Percentiles rank a stretch among this genome's conserved stretches.
Evolutionary conservation across 2,888 invertebrate genomes (phyloP).

Genomic region (Lagria hirta): DNA sequence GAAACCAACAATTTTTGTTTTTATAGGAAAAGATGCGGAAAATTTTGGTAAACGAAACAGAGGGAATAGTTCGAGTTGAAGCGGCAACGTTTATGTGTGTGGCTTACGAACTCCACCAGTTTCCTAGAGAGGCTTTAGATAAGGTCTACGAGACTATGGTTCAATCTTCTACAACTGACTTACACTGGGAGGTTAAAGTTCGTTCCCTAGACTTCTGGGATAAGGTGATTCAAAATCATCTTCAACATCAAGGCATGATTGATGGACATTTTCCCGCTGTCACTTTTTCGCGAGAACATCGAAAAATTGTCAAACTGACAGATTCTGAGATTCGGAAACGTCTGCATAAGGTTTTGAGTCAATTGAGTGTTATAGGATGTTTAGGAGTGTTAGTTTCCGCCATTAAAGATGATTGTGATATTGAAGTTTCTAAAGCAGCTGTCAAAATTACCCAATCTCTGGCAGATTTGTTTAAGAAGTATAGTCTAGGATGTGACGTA

Average conservation of each 20-base stretch:
- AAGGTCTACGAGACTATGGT: conserved; percentile 66
- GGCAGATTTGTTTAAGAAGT: conserved; percentile 58
- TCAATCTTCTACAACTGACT: conserved; percentile 67
- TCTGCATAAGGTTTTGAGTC: conserved; percentile 66
- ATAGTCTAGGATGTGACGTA: conserved; percentile 55
- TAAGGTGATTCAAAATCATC: conserved; percentile 63
- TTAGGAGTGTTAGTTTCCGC: conserved; percentile 69
- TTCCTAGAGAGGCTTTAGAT: conserved; percentile 56
- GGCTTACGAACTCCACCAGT: conserved; percentile 66
- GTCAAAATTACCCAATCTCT: conserved; percentile 59
- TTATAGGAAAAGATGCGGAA: conserved; percentile 57
- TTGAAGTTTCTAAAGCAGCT: conserved; percentile 68
- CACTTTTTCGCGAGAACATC: conserved; percentile 75
- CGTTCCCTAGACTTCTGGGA: conserved; percentile 74
- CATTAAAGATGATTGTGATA: conserved; percentile 69
- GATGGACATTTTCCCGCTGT: conserved; percentile 77
- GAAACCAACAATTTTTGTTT: conserved; percentile 10
- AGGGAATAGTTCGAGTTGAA: conserved; percentile 77
- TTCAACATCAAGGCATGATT: conserved; percentile 79
- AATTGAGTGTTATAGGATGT: conserved; percentile 69
- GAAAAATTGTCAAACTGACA: conserved; percentile 75
- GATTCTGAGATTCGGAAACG: conserved; percentile 66
- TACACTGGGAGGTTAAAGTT: conserved; percentile 82
- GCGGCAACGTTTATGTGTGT: conserved; percentile 67
- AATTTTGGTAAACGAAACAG: conserved; percentile 67